Evolutionary conservation across 2,113 vertebrate species (phyloP).

Genomic region (Aptenodytes patagonicus): DNA sequence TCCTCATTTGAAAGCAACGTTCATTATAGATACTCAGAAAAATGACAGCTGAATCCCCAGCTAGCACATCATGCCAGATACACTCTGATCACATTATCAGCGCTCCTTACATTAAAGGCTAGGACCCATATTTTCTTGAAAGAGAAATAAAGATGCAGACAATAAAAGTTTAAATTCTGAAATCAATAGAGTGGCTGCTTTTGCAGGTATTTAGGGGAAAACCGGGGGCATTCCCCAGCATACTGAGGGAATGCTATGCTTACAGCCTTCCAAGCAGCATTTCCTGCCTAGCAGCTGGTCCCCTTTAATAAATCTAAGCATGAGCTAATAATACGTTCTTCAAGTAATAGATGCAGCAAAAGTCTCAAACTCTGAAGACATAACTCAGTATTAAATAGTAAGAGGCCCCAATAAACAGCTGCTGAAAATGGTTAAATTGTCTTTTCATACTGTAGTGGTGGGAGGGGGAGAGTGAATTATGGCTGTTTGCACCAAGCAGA

Average conservation of each 20-base stretch:
- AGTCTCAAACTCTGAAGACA: neutral
- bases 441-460: neutral
- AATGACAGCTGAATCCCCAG: neutral
- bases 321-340: neutral
- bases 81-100: neutral
- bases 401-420: neutral
- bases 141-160: too few species aligned
- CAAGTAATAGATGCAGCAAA: neutral
- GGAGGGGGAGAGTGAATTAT: neutral
- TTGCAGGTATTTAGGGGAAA: neutral
- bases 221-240: neutral
- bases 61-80: neutral
- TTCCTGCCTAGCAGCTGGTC: neutral
- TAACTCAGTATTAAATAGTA: neutral
- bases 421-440: neutral
- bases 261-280: neutral
- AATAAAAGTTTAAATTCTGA: neutral
- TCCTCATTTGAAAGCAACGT: neutral
- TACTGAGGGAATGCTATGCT: neutral
- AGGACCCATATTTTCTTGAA: neutral
- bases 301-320: neutral
- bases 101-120: neutral
- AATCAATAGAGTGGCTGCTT: neutral
- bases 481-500: neutral
- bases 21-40: neutral